A percentile compares a stretch with the other conserved stretches of the same genome.
phyloP scores from a whole-genome alignment of 2,888 invertebrate genomes.

The Lithophane semibrunnea region DNA sequence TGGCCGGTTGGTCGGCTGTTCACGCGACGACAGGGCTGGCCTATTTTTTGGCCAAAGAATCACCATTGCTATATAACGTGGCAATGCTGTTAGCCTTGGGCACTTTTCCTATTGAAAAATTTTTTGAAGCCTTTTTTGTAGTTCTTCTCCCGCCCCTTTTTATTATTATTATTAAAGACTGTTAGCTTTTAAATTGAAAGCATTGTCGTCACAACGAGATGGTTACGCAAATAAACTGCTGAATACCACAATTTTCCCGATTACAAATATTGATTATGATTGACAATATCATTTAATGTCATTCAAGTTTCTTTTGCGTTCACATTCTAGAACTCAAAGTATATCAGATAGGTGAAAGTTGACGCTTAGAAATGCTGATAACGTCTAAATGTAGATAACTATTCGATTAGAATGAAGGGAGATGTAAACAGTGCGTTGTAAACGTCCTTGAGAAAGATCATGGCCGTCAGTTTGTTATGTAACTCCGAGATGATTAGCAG shows the following conservation, averaged over 20 bases:
- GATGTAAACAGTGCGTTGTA: conserved; percentile 35
- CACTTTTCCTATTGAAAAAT: too few relatives aligned
- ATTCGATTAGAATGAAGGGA: conserved; percentile 16
- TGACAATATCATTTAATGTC: conserved; percentile 19
- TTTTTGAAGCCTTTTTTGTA: too few relatives aligned
- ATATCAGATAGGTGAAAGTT: conserved; percentile 42
- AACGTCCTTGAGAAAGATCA: conserved; percentile 26
- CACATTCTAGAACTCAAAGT: neutral
- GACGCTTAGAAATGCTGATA: conserved; percentile 38
- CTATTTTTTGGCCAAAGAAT: too few relatives aligned
- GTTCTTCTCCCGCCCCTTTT: too few relatives aligned
- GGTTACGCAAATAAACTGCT: conserved; percentile 4
- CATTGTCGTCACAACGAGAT: neutral
- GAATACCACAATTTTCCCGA: conserved; percentile 11
- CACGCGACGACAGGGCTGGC: too few relatives aligned
- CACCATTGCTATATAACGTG: too few relatives aligned
- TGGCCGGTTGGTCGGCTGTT: too few relatives aligned
- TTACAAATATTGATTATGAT: conserved; percentile 10
- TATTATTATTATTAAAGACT: too few relatives aligned
- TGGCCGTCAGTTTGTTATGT: conserved; percentile 2
- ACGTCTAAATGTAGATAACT: neutral
- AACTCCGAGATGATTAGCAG: neutral
- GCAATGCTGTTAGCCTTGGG: too few relatives aligned
- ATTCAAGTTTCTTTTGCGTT: conserved; percentile 13
- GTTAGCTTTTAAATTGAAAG: too few relatives aligned